Conservation (phyloP, 2,888 invertebrate species). For the Portevinia maculata region DNA sequence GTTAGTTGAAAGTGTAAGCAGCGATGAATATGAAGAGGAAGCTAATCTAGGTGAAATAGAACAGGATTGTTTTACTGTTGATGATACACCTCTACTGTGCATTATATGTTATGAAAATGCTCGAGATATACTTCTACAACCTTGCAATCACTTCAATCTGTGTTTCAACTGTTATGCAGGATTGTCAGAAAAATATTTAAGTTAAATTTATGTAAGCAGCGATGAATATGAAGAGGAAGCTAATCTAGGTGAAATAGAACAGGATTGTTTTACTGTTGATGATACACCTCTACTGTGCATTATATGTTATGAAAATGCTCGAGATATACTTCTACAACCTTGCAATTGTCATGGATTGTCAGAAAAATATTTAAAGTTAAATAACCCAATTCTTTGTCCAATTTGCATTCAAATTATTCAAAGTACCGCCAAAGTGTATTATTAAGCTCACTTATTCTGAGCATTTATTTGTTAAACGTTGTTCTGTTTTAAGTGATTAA, state of each 20-base stretch:
- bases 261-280: constrained; percentile 11
- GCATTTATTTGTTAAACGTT: no score
- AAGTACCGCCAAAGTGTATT: no score
- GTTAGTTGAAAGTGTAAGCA: no score
- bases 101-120: constrained; percentile 20
- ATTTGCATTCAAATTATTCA: constrained; percentile 6
- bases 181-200: constrained; percentile 20
- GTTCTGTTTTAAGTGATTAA: no score
- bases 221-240: constrained; percentile 4
- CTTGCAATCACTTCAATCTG: constrained; percentile 14
- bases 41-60: background rate
- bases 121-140: constrained; percentile 8
- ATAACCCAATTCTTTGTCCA: background rate
- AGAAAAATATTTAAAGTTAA: no score
- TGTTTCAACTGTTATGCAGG: constrained; percentile 19
- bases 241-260: background rate
- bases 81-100: constrained; percentile 7
- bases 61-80: constrained; percentile 9
- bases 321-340: no score
- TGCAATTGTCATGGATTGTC: no score
- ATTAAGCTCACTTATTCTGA: no score
- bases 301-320: constrained; percentile 2
- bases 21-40: constrained; percentile 9
- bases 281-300: constrained; percentile 5
- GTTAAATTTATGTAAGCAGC: no score